Conservation (phyloP, 2,113 vertebrate species). For the Corythornis vintsioides region DNA sequence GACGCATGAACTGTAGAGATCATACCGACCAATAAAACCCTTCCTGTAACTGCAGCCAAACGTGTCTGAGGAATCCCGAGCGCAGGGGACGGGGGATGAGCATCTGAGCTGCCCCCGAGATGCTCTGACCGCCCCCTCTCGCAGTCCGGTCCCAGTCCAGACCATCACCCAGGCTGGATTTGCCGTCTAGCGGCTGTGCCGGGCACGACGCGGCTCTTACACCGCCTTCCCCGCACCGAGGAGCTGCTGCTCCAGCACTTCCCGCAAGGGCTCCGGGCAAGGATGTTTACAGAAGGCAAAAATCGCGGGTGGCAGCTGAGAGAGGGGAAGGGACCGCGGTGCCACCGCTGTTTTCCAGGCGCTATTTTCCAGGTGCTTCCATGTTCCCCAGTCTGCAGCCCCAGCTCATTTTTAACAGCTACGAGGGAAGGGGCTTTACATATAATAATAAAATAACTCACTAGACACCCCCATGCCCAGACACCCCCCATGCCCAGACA, state of each 20-base stretch:
- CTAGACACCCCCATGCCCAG: too few species aligned
- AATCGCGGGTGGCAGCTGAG: fast-evolving
- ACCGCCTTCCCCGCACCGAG: neutral
- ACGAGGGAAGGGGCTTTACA: neutral
- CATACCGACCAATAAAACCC: constrained; percentile 71
- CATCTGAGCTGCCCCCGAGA: neutral
- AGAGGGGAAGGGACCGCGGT: neutral
- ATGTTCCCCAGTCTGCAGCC: neutral
- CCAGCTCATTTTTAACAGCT: neutral
- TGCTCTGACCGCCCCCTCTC: neutral
- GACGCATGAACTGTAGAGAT: constrained; percentile 60
- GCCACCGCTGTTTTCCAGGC: too few species aligned
- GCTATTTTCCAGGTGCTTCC: neutral
- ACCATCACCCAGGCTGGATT: neutral
- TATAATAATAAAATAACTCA: neutral
- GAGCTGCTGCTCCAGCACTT: neutral
- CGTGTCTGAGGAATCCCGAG: neutral
- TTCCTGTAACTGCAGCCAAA: constrained; percentile 44
- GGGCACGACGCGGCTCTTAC: neutral
- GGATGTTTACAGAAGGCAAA: fast-evolving
- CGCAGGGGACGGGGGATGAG: neutral
- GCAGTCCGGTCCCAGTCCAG: neutral
- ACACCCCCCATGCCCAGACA: neutral
- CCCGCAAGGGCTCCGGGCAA: neutral
- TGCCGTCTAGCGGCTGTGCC: constrained; percentile 45